These are phyloP conservation scores for Copidosoma aretas DNA, from an alignment of 2,888 invertebrate genomes.

Conservation along the genomic window DNA sequence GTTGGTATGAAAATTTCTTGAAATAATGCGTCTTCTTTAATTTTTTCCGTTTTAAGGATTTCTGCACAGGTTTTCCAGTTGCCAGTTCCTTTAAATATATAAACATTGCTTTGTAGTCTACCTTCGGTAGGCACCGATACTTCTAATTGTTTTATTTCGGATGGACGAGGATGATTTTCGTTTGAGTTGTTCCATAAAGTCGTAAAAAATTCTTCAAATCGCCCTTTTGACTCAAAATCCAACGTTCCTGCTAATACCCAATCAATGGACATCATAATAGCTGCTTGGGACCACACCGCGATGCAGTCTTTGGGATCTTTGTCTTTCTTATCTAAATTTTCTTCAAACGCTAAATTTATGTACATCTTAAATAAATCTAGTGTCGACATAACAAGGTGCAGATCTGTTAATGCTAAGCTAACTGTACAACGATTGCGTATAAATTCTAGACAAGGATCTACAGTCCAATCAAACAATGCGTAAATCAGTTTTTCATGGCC, in stretches of 20 bases:
- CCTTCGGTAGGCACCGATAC: slow-evolving; percentile 65
- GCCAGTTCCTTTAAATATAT: slow-evolving; percentile 68
- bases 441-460: slow-evolving; percentile 67
- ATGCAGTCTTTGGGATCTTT: slow-evolving; percentile 59
- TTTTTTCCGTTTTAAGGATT: slow-evolving; percentile 63
- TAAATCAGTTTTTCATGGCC: slow-evolving; percentile 50
- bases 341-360: slow-evolving; percentile 53
- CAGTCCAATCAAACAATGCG: slow-evolving; percentile 66
- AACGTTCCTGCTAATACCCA: slow-evolving; percentile 66
- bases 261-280: slow-evolving; percentile 64
- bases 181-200: slow-evolving; percentile 59
- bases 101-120: slow-evolving; percentile 67
- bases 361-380: slow-evolving; percentile 58
- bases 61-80: slow-evolving; percentile 69
- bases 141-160: slow-evolving; percentile 66
- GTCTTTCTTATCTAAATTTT: slow-evolving; percentile 53
- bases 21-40: slow-evolving; percentile 46
- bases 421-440: slow-evolving; percentile 62
- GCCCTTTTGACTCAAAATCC: slow-evolving; percentile 59
- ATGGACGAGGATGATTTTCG: slow-evolving; percentile 63
- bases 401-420: slow-evolving; percentile 55
- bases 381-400: slow-evolving; percentile 57
- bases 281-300: slow-evolving; percentile 65
- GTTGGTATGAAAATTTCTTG: slow-evolving; percentile 66
- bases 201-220: slow-evolving; percentile 60